Base-by-base conservation (phyloP, 2,888 invertebrate species). In the Nomada goodeniana region DNA sequence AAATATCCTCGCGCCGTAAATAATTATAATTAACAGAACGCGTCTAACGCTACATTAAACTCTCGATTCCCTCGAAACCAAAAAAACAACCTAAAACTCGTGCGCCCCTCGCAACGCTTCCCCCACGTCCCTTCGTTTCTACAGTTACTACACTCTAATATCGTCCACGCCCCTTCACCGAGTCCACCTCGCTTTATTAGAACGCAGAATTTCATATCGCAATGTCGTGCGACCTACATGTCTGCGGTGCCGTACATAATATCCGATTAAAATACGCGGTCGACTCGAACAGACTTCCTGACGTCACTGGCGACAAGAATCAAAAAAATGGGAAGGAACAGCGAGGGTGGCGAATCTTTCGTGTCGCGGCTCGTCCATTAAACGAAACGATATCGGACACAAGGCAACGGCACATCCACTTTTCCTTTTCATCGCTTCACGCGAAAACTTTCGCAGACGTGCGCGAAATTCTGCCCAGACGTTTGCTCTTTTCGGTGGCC, bases 211-310 rank as follows among this genome's bases (percentile, higher is more conserved):
- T 68, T 68, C 55, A 68, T 68, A 68, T 68, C 11, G 42, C 55
- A 55, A 42, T 61, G 47, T 29, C 60, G 50, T 20, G 29, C 70
- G 70, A 71, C 71, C 71, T 42, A 61, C 52, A 61, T 71, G 52
- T 23, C 42, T 57, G 5, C n/a, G 23, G 18, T 4, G 36, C 11
- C 60, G 59, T n/a, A 7, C 67, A 26, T 68, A 26, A 68, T 59
- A 60, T 60, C 50, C 42, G 60, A 69, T 69, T 76, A 63, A 70
- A 76, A 70, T 69, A 76, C 69, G 53, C 59, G 52, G 11, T 36
- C 67, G 57, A n/a, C 20, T 36, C 42, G 53, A n/a, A 9, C 36
- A 75, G 52, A 53, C 71, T 11, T 70, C 23, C 52, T 69, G 78
- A 78, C 74, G 74, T 78, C 55, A 73, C 10, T 13, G 70, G 7